Evolutionary conservation across 2,113 vertebrate genomes (phyloP).

Genomic region (Pleuronectes platessa): DNA sequence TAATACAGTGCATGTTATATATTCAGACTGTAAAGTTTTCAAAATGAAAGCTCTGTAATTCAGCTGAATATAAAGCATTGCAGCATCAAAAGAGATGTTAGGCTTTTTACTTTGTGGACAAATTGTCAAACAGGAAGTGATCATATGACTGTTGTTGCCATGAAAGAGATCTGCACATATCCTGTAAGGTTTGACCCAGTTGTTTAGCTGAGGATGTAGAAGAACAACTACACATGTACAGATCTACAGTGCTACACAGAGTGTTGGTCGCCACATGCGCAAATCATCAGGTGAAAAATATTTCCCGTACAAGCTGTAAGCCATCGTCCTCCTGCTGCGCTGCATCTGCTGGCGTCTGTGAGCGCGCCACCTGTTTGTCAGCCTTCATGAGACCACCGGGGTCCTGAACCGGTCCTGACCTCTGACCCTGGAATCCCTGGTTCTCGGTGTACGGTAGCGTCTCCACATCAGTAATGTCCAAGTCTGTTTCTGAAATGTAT

Average conservation of each 20-base stretch:
- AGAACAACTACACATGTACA: no score
- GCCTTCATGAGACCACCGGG: not conserved
- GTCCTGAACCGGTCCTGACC: conserved; percentile 13
- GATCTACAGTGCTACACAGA: no score
- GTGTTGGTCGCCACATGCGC: no score
- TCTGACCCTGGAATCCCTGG: not conserved
- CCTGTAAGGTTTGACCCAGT: no score
- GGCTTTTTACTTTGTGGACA: no score
- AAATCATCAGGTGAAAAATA: conserved; percentile 70
- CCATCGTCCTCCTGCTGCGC: conserved; percentile 56
- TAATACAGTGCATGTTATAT: not conserved
- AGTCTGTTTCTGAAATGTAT: conserved; percentile 64
- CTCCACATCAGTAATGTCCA: conserved; percentile 64
- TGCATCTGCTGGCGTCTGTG: not conserved
- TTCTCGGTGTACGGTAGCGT: conserved; percentile 36
- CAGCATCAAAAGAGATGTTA: no score
- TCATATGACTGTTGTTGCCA: no score
- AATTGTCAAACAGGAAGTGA: no score
- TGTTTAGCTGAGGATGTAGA: no score
- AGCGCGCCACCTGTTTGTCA: not conserved
- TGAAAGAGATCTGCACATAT: no score
- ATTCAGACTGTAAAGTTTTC: not conserved
- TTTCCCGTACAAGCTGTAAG: conserved; percentile 71
- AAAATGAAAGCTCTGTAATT: no score
- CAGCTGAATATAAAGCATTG: no score